Conservation (phyloP, 1,140 invertebrate genomes). For the Brachionus asplanchnoidis region DNA sequence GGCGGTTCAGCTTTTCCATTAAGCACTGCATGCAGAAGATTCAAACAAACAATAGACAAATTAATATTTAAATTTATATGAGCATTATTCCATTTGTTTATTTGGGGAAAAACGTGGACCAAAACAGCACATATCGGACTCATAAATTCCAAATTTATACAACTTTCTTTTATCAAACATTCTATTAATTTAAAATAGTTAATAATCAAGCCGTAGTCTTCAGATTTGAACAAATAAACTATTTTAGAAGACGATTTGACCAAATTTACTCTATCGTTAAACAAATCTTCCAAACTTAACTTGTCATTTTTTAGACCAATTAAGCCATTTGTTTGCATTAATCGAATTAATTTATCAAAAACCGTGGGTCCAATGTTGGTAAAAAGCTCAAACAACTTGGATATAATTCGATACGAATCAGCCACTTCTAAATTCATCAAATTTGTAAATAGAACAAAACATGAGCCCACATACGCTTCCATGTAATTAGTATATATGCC, state of each 20-base stretch:
- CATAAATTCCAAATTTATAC: conserved; percentile 15
- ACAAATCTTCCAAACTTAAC: conserved; percentile 4
- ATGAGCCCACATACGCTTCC: not conserved
- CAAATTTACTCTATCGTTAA: conserved; percentile 5
- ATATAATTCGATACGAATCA: conserved; percentile 6
- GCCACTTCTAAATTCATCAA: conserved; percentile 1
- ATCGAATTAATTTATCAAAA: not conserved
- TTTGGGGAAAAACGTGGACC: conserved; percentile 17
- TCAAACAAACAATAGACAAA: conserved; percentile 2
- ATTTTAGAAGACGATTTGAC: not conserved
- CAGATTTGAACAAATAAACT: conserved; percentile 4
- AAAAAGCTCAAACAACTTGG: not conserved
- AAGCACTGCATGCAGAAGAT: not conserved
- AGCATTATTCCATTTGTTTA: conserved; percentile 12
- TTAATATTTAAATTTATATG: conserved; percentile 20
- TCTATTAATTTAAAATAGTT: conserved; percentile 19
- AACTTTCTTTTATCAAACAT: conserved; percentile 17
- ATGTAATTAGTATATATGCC: conserved; percentile 12
- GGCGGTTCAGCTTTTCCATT: not conserved
- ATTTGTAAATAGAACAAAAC: not conserved
- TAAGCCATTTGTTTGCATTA: not conserved
- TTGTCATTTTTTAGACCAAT: not conserved
- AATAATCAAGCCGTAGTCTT: not conserved
- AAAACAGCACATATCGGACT: conserved; percentile 2
- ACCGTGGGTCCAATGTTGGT: not conserved